A percentile compares a stretch with the other conserved stretches of the same genome.
Conservation (phyloP, 92 coral and sea anemone species). For the Palythoa heliodiscus region DNA sequence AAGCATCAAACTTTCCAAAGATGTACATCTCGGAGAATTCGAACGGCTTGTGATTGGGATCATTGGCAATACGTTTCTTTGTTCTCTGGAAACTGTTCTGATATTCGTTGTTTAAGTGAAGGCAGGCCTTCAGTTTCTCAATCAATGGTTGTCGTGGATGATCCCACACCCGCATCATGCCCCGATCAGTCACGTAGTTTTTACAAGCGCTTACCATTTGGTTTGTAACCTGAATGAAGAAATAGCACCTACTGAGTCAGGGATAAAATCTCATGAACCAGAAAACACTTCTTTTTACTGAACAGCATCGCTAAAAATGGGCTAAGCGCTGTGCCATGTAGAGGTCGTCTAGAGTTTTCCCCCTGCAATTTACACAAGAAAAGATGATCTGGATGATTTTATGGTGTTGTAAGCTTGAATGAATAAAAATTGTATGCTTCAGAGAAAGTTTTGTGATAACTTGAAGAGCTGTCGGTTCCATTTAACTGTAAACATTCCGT, state of each 20-base stretch:
- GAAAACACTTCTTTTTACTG: background rate
- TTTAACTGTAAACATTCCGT: too few species aligned
- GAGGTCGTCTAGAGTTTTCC: too few species aligned
- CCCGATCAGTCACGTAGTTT: constrained; percentile 80
- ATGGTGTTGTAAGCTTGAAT: too few species aligned
- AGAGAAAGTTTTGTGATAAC: too few species aligned
- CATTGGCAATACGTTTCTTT: constrained; percentile 75
- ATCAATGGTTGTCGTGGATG: constrained; percentile 88
- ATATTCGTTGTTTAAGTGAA: constrained; percentile 73
- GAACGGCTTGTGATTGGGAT: constrained; percentile 81
- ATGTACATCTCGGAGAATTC: constrained; percentile 93
- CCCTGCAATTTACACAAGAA: too few species aligned
- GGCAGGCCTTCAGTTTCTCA: constrained; percentile 79
- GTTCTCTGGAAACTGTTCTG: constrained; percentile 85
- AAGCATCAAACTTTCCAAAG: constrained; percentile 89
- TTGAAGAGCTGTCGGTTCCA: too few species aligned
- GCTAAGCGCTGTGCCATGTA: too few species aligned
- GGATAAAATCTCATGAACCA: background rate
- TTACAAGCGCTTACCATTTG: constrained; percentile 93
- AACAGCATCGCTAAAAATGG: too few species aligned
- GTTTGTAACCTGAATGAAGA: constrained; percentile 73
- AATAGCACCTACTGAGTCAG: background rate
- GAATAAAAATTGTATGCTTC: too few species aligned
- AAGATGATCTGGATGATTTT: too few species aligned
- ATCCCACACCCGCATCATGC: constrained; percentile 84